These are phyloP conservation scores for Hemicentrotus pulcherrimus DNA, from an alignment of 35 echinoderm and acorn worm genomes.

Conservation along the genomic window DNA sequence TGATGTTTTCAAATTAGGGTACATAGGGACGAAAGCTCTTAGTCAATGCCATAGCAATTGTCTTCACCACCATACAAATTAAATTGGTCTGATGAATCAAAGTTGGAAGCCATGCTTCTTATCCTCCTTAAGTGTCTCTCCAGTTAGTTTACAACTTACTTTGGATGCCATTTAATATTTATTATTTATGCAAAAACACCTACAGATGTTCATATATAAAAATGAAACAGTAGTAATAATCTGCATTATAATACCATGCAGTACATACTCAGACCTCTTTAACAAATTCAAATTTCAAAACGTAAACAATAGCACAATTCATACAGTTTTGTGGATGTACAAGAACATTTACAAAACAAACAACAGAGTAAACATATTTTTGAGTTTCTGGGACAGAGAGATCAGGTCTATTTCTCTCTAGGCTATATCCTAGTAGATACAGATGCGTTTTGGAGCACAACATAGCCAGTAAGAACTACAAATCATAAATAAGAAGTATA, in stretches of 20 bases:
- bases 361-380: not conserved
- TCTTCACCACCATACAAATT: not conserved
- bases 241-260: too few species aligned
- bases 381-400: not conserved
- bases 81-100: not conserved
- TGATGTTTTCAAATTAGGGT: not conserved
- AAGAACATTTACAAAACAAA: not conserved
- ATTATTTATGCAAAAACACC: not conserved
- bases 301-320: not conserved
- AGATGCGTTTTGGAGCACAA: not conserved
- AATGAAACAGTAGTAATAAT: too few species aligned
- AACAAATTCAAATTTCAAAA: not conserved
- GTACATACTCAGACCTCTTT: not conserved
- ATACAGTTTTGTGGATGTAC: not conserved
- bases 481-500: not conserved
- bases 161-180: not conserved
- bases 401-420: not conserved
- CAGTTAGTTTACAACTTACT: not conserved
- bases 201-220: not conserved
- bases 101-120: not conserved
- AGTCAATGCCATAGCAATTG: not conserved
- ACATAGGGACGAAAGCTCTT: not conserved
- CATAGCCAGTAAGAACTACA: not conserved
- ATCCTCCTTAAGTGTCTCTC: not conserved
- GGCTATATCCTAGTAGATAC: not conserved